phyloP scores from a whole-genome alignment of 2,113 vertebrate species.

The Lates calcarifer region DNA sequence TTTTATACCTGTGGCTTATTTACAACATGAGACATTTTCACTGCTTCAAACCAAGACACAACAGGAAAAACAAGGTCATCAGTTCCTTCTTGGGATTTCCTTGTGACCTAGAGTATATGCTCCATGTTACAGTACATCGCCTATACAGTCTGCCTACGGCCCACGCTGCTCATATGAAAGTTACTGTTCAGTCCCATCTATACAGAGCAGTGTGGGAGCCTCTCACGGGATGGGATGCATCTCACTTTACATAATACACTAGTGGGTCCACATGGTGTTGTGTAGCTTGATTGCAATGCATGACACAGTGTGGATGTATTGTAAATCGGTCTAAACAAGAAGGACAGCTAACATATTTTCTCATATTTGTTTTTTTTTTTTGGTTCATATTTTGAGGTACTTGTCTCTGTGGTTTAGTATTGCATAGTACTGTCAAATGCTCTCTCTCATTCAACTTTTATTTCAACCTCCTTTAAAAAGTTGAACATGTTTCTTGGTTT shows the following conservation, averaged over 20 bases:
- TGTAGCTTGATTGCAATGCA: not conserved
- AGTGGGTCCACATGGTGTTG: not conserved
- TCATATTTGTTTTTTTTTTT: not conserved
- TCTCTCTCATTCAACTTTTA: not conserved
- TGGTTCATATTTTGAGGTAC: not conserved
- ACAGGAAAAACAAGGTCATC: slow-evolving; percentile 25
- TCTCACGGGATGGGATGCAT: slow-evolving; percentile 9
- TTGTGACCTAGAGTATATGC: slow-evolving; percentile 22
- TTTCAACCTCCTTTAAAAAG: not conserved
- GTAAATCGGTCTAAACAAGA: not conserved
- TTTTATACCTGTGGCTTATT: not conserved
- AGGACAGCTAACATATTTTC: not conserved
- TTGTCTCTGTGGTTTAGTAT: too few relatives aligned
- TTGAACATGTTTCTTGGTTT: too few relatives aligned
- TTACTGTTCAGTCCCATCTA: slow-evolving; percentile 3
- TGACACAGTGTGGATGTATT: slow-evolving; percentile 7
- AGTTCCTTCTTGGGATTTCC: not conserved
- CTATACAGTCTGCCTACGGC: not conserved
- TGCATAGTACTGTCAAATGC: too few relatives aligned
- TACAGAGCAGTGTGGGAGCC: not conserved
- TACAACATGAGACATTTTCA: not conserved
- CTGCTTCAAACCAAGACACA: not conserved
- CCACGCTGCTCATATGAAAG: not conserved
- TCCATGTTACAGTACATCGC: not conserved
- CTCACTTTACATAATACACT: slow-evolving; percentile 10